Percentiles rank a stretch among this genome's conserved stretches.
Conservation (phyloP, 2,113 vertebrate species). For the Hemicordylus capensis region DNA sequence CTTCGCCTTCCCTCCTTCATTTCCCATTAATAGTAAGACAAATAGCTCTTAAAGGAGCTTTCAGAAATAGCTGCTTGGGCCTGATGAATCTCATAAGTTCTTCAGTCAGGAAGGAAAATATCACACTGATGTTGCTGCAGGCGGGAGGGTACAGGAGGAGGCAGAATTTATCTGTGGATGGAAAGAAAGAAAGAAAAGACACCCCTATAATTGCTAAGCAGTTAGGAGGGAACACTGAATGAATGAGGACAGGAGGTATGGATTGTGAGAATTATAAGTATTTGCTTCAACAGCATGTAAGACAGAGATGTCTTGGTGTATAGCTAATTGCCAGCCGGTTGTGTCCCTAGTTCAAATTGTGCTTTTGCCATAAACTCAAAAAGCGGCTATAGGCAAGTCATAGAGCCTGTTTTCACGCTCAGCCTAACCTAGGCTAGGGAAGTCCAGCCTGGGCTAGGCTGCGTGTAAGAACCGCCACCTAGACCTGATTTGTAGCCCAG, state of each 20-base stretch:
- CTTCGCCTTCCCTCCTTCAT: neutral
- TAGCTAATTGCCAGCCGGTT: no score
- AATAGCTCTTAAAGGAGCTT: neutral
- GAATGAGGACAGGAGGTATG: neutral
- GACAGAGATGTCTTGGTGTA: neutral
- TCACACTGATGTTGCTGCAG: neutral
- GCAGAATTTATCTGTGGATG: neutral
- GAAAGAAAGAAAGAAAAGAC: neutral
- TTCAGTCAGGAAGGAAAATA: neutral
- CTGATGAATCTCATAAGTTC: neutral
- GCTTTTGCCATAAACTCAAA: neutral
- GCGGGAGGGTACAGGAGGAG: neutral
- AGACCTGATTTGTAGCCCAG: no score
- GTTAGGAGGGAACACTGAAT: neutral
- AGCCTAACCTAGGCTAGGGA: no score
- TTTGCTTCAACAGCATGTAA: neutral
- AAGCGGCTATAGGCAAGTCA: neutral
- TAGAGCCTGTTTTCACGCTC: no score
- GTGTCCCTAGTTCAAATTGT: neutral
- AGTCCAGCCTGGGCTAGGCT: no score
- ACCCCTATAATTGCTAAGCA: neutral
- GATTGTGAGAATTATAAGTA: neutral
- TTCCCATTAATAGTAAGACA: constrained; percentile 34
- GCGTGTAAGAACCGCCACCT: no score
- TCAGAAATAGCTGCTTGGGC: neutral